These are phyloP conservation scores for Ciconia nigra DNA, from an alignment of 2,797 vertebrate species.

Conservation along the genomic window DNA sequence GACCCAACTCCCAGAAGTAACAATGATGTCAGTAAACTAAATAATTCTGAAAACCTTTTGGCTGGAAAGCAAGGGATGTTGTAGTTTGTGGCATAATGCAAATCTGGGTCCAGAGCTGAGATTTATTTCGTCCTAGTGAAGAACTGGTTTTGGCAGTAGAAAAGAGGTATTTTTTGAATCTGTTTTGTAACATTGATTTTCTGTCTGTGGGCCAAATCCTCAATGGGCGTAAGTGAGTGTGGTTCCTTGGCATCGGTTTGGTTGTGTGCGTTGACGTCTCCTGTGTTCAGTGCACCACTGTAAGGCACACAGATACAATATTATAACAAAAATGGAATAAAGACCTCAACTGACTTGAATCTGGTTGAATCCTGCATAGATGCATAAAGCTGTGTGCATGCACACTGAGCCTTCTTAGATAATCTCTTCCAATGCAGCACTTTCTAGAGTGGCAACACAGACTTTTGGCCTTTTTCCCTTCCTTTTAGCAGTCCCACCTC, in stretches of 20 bases:
- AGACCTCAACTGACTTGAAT: not conserved
- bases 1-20: not conserved
- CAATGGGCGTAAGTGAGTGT: accelerated
- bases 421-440: not conserved
- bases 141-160: not conserved
- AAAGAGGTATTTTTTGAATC: not conserved
- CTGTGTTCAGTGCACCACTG: not conserved
- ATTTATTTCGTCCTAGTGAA: not conserved
- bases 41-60: not conserved
- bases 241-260: not conserved
- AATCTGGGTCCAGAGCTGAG: not conserved
- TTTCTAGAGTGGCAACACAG: not conserved
- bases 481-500: not conserved
- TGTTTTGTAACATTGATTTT: not conserved
- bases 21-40: not conserved
- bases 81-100: not conserved
- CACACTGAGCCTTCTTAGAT: not conserved
- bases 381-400: not conserved
- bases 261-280: not conserved
- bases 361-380: not conserved
- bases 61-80: not conserved
- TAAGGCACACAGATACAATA: not conserved
- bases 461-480: not conserved
- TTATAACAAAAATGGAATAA: not conserved
- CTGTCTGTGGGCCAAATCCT: not conserved